Conservation (phyloP, 1,140 invertebrate species). For the Neodiprion fabricii region DNA sequence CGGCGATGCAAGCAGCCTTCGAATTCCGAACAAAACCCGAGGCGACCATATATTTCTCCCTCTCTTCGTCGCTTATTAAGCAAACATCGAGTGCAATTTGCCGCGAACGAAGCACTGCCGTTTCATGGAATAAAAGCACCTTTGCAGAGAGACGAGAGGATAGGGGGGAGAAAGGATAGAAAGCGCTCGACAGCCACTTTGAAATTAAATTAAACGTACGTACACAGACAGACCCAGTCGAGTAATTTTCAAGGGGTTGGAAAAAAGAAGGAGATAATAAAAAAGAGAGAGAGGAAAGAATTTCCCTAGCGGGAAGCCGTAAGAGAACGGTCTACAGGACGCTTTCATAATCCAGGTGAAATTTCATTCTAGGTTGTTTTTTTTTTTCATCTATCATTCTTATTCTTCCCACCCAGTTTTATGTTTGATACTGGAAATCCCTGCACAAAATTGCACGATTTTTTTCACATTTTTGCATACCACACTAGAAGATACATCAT, state of each 20-base stretch:
- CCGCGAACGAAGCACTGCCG: background rate
- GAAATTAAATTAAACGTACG: slow-evolving; percentile 1
- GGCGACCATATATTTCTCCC: too few relatives aligned
- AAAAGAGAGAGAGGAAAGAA: background rate
- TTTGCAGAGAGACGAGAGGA: background rate
- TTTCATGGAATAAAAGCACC: background rate
- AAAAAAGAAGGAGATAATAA: too few relatives aligned
- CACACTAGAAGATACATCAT: too few relatives aligned
- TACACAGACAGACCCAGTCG: background rate
- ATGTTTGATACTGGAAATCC: too few relatives aligned
- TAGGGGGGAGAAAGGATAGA: too few relatives aligned
- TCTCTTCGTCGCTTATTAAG: background rate
- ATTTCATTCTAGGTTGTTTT: background rate
- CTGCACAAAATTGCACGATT: too few relatives aligned
- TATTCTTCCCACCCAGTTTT: too few relatives aligned
- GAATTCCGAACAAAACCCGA: too few relatives aligned
- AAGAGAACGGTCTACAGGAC: background rate
- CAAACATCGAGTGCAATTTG: slow-evolving; percentile 7
- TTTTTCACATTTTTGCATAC: too few relatives aligned
- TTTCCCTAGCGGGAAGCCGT: background rate
- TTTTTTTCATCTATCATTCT: too few relatives aligned
- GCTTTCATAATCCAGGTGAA: background rate
- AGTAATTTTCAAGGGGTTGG: background rate
- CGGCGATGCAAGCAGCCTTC: too few relatives aligned
- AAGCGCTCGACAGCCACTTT: slow-evolving; percentile 1